Percentiles rank a stretch among this genome's conserved stretches.
These are phyloP conservation scores for Ophioninae sp. DNA, from an alignment of 2,888 invertebrate species.

Conservation along the genomic window DNA sequence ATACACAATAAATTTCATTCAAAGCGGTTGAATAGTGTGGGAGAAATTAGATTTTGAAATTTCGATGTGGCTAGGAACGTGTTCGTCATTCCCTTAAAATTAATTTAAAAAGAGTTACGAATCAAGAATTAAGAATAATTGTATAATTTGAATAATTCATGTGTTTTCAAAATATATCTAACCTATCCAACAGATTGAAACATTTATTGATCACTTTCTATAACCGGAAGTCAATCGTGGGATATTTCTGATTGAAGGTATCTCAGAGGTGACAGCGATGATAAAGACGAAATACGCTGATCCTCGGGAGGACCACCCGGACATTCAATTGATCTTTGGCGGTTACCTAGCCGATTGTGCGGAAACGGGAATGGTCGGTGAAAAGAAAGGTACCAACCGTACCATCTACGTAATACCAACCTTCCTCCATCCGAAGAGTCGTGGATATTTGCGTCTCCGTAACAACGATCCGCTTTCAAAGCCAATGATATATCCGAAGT, in stretches of 20 bases:
- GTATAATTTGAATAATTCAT: too few species aligned
- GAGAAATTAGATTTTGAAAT: too few species aligned
- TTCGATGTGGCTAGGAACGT: too few species aligned
- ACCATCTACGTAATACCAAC: slow-evolving; percentile 90
- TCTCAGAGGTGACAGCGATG: slow-evolving; percentile 93
- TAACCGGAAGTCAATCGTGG: too few species aligned
- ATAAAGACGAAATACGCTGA: slow-evolving; percentile 91
- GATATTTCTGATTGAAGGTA: slow-evolving; percentile 81
- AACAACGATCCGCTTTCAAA: slow-evolving; percentile 90
- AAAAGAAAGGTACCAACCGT: slow-evolving; percentile 86
- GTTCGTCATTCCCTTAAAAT: too few species aligned
- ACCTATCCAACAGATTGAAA: too few species aligned
- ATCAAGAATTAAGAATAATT: too few species aligned
- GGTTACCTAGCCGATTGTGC: slow-evolving; percentile 94
- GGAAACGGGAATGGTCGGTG: slow-evolving; percentile 93
- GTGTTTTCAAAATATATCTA: too few species aligned
- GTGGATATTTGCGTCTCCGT: slow-evolving; percentile 89
- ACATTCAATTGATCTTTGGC: slow-evolving; percentile 93
- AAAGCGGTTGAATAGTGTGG: too few species aligned
- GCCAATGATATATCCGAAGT: slow-evolving; percentile 93
- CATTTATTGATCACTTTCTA: too few species aligned
- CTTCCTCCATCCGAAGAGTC: slow-evolving; percentile 92
- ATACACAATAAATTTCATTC: too few species aligned
- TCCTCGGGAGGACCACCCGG: slow-evolving; percentile 89
- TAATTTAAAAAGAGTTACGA: too few species aligned